Evolutionary conservation across 2,113 vertebrate genomes (phyloP).

Genomic region (Australoheros scitulus): DNA sequence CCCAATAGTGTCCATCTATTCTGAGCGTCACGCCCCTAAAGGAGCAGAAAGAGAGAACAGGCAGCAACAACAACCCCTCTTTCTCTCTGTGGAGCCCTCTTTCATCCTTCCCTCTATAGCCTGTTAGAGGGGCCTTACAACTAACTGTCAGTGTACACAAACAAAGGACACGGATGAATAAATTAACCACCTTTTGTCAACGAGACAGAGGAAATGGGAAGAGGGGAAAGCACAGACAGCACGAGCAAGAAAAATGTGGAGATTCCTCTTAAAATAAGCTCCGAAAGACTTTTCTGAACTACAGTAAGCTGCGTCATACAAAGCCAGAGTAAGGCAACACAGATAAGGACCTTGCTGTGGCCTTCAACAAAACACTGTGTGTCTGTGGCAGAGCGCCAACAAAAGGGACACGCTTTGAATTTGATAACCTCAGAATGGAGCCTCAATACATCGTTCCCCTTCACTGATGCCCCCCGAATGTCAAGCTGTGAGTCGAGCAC

Average conservation of each 20-base stretch:
- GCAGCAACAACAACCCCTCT: conserved; percentile 62
- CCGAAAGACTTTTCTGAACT: not conserved
- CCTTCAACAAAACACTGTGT: conserved; percentile 30
- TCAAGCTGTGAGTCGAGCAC: not conserved
- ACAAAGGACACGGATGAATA: conserved; percentile 75
- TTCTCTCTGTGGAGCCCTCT: conserved; percentile 58
- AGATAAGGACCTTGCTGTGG: conserved; percentile 19
- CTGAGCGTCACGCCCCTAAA: conserved; percentile 62
- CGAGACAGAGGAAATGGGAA: conserved; percentile 42
- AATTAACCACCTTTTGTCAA: conserved; percentile 62
- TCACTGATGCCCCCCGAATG: not conserved
- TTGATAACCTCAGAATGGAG: not conserved
- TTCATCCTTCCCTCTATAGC: conserved; percentile 61
- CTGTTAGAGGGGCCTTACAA: conserved; percentile 70
- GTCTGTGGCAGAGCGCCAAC: conserved; percentile 26
- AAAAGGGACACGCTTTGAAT: conserved; percentile 19
- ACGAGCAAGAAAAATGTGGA: not conserved
- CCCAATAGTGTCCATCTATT: conserved; percentile 59
- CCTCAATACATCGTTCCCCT: not conserved
- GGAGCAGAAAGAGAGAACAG: conserved; percentile 66
- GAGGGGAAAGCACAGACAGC: not conserved
- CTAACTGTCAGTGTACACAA: conserved; percentile 65
- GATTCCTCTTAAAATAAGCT: not conserved
- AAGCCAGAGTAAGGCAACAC: not conserved
- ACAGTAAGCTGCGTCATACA: not conserved